These are phyloP conservation scores for Mus musculus DNA, from an alignment of 2,113 vertebrate genomes.

Conservation along the genomic window DNA sequence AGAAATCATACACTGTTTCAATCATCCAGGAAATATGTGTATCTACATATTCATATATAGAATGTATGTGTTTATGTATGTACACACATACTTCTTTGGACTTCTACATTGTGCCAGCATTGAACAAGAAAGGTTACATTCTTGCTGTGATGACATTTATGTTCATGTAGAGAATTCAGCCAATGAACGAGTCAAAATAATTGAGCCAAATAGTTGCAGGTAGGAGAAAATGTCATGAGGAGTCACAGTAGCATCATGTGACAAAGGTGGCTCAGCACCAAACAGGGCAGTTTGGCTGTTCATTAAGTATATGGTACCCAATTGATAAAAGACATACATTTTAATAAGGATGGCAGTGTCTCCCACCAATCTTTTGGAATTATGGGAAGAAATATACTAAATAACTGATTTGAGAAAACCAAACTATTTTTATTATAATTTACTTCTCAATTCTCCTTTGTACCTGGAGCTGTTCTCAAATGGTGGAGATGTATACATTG, in stretches of 20 bases:
- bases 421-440: slow-evolving; percentile 28
- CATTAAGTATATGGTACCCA: not conserved
- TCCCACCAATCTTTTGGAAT: not conserved
- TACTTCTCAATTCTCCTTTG: not conserved
- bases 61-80: not conserved
- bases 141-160: not conserved
- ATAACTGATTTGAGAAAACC: not conserved
- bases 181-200: not conserved
- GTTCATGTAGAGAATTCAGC: not conserved
- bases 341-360: not conserved
- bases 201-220: not conserved
- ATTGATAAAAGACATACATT: not conserved
- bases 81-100: not conserved
- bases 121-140: not conserved
- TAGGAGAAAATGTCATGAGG: not conserved
- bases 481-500: not conserved
- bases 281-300: not conserved
- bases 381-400: not conserved
- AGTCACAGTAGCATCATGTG: not conserved
- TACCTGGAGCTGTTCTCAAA: not conserved
- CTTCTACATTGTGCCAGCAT: not conserved
- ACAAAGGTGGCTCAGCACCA: not conserved
- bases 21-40: not conserved
- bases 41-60: not conserved
- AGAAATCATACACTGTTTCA: not conserved